A percentile compares a stretch with the other conserved stretches of the same genome.
These are phyloP conservation scores for Ciconia maguari DNA, from an alignment of 2,113 vertebrate genomes.

Conservation along the genomic window DNA sequence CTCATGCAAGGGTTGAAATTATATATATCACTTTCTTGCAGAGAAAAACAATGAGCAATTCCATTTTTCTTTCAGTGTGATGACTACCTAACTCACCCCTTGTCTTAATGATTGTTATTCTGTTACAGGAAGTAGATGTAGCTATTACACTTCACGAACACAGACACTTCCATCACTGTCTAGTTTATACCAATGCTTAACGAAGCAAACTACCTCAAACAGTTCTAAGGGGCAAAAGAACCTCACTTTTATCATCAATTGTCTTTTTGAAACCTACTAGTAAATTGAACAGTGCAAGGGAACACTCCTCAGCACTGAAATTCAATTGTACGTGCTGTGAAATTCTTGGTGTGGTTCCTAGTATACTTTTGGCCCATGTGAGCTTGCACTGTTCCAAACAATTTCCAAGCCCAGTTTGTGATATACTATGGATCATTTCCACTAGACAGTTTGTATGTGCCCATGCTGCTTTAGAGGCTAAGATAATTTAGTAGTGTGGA, in stretches of 20 bases:
- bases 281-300: not conserved
- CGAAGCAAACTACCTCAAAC: not conserved
- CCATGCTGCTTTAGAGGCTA: not conserved
- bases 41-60: not conserved
- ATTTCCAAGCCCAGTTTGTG: not conserved
- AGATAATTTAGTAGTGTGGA: not conserved
- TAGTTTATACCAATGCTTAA: not conserved
- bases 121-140: not conserved
- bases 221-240: not conserved
- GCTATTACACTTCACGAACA: not conserved
- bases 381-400: not conserved
- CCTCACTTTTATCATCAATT: not conserved
- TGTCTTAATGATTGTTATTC: not conserved
- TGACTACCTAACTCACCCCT: not conserved
- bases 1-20: not conserved
- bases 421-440: not conserved
- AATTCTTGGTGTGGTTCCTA: not conserved
- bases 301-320: not conserved
- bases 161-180: not conserved
- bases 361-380: not conserved
- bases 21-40: not conserved
- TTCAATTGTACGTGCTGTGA: not conserved
- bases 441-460: not conserved
- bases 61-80: not conserved
- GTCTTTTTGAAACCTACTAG: not conserved